Evolutionary conservation across 2,113 vertebrate species (phyloP).

Genomic region (Microcebus tavaratra): DNA sequence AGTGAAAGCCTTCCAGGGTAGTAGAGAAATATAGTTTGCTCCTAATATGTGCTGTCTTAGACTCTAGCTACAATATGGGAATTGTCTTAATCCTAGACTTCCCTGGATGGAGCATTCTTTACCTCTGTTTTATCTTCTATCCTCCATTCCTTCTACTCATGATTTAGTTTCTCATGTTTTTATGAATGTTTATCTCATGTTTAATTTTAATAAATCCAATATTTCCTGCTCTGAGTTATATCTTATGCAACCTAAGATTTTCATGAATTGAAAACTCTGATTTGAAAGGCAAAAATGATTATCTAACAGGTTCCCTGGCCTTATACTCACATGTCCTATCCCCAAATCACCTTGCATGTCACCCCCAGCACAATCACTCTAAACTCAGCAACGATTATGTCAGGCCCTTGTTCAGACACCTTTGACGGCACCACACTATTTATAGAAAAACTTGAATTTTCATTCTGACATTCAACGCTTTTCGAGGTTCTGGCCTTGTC

Average conservation of each 20-base stretch:
- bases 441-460: not conserved
- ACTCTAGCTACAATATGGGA: not conserved
- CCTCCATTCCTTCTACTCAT: not conserved
- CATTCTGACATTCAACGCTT: not conserved
- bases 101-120: not conserved
- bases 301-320: not conserved
- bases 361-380: not conserved
- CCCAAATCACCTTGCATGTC: not conserved
- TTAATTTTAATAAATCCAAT: not conserved
- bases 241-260: not conserved
- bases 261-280: not conserved
- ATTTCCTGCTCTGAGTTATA: not conserved
- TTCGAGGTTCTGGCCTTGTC: not conserved
- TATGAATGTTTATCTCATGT: constrained; percentile 2
- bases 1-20: not conserved
- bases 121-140: not conserved
- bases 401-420: not conserved
- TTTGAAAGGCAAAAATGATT: not conserved
- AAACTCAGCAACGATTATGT: not conserved
- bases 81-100: constrained; percentile 16
- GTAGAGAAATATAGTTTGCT: not conserved
- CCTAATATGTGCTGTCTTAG: not conserved
- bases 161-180: not conserved
- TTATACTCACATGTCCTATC: not conserved
- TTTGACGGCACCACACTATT: not conserved